These are phyloP conservation scores for Microplitis manilae DNA, from an alignment of 2,888 invertebrate genomes.

Conservation along the genomic window DNA sequence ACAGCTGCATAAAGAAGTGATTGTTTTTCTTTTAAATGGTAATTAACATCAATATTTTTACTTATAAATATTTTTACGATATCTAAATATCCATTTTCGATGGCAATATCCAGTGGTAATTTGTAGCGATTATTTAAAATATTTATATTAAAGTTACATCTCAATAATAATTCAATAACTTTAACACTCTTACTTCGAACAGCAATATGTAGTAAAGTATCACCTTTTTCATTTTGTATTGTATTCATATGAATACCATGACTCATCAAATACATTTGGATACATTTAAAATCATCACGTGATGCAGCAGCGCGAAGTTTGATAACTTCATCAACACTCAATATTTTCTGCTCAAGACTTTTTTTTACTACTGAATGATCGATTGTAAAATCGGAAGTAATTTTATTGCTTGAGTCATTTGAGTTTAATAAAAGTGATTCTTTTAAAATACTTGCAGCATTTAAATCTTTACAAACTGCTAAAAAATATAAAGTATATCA, in stretches of 20 bases:
- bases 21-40: background rate
- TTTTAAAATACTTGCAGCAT: too few relatives aligned
- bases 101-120: background rate
- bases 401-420: too few relatives aligned
- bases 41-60: background rate
- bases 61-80: background rate
- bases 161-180: background rate
- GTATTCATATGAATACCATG: background rate
- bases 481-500: too few relatives aligned
- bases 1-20: background rate
- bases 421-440: too few relatives aligned
- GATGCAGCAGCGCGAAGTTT: background rate
- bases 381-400: too few relatives aligned
- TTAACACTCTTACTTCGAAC: background rate
- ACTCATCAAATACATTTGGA: background rate
- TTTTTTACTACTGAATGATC: too few relatives aligned
- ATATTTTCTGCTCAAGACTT: too few relatives aligned
- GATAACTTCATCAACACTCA: background rate
- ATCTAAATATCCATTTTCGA: slow-evolving; percentile 2
- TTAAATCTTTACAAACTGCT: too few relatives aligned
- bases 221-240: background rate
- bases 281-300: background rate
- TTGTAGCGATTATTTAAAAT: background rate
- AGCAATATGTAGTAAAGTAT: background rate
- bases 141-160: background rate